A percentile compares a stretch with the other conserved stretches of the same genome.
phyloP scores from a whole-genome alignment of 2,113 vertebrate genomes.

The Myotis lucifugus region DNA sequence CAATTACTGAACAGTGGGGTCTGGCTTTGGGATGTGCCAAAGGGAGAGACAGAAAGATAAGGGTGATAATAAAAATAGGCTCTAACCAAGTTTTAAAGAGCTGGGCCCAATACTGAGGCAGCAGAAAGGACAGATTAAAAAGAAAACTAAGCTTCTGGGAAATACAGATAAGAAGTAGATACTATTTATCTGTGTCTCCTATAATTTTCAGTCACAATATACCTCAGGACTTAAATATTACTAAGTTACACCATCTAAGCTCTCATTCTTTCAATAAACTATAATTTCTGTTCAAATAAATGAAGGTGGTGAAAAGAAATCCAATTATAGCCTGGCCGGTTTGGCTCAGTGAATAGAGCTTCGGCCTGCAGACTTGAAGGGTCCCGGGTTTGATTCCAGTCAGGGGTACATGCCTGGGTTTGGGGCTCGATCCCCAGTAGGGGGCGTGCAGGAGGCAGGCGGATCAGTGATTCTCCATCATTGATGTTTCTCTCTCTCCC shows the following conservation, averaged over 20 bases:
- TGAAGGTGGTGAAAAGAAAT: slow-evolving; percentile 24
- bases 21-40: neutral
- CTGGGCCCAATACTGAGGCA: neutral
- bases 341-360: no score
- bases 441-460: no score
- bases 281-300: slow-evolving; percentile 42
- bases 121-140: slow-evolving; percentile 50
- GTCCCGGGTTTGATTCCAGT: no score
- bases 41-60: neutral
- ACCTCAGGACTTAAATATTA: slow-evolving; percentile 43
- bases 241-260: slow-evolving; percentile 24
- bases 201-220: neutral
- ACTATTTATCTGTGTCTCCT: neutral
- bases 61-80: neutral
- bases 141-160: slow-evolving; percentile 20
- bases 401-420: no score
- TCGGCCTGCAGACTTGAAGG: no score
- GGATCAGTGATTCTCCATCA: no score
- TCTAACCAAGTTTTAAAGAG: slow-evolving; percentile 19
- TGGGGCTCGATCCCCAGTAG: no score
- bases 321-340: neutral
- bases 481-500: no score
- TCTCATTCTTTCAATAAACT: slow-evolving; percentile 34
- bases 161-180: neutral
- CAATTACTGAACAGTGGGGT: neutral